A percentile compares a stretch with the other conserved stretches of the same genome.
Conservation (phyloP, 1,140 invertebrate species). For the Scylla paramamosain region DNA sequence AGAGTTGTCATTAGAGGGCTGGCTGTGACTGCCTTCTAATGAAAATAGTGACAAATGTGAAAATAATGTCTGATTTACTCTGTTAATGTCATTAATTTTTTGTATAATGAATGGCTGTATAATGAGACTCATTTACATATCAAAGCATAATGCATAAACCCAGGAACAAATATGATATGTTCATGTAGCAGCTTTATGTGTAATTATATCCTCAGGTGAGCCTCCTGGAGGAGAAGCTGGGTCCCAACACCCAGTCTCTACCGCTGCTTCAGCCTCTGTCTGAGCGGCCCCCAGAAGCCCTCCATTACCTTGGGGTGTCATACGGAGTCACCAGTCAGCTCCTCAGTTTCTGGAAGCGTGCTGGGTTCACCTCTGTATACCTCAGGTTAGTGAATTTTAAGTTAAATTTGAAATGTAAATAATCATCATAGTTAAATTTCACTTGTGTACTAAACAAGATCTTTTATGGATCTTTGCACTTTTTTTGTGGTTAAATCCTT, state of each 20-base stretch:
- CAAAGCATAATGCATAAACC: not conserved
- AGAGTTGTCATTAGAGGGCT: too few relatives aligned
- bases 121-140: not conserved
- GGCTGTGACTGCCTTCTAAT: too few relatives aligned
- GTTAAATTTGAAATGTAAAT: not conserved
- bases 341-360: constrained; percentile 96
- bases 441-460: too few relatives aligned
- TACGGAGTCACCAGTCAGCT: constrained; percentile 92
- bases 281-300: constrained; percentile 90
- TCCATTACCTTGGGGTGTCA: constrained; percentile 97
- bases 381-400: constrained; percentile 81
- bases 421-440: too few relatives aligned
- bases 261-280: constrained; percentile 84
- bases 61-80: too few relatives aligned
- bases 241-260: constrained; percentile 78
- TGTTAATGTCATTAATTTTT: too few relatives aligned
- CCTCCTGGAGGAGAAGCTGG: constrained; percentile 65
- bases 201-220: constrained; percentile 35
- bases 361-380: constrained; percentile 94
- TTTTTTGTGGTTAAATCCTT: too few relatives aligned
- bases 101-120: too few relatives aligned
- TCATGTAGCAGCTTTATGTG: not conserved
- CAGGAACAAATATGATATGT: not conserved
- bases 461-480: too few relatives aligned
- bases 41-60: too few relatives aligned